Evolutionary conservation across 2,113 vertebrate genomes (phyloP), one percentile per base, ranked within the genome.

Genomic region (Lichenostomus cassidix): DNA sequence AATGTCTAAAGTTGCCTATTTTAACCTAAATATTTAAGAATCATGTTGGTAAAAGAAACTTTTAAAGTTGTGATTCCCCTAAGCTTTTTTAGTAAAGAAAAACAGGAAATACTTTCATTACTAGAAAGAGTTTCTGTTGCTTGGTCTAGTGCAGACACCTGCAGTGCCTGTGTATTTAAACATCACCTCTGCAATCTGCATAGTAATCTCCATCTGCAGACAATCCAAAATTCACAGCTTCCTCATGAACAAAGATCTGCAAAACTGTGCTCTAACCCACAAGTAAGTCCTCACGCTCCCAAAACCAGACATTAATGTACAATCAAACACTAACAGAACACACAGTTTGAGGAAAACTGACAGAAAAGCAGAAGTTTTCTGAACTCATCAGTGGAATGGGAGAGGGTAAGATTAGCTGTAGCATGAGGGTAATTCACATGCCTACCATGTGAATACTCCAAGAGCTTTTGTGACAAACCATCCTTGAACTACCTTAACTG

Each of bases 321-420:
- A 1, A 50, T 20, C 15, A 41, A 3, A 53, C 59, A 39, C n/a
- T 29, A 81, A 52, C 9, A 78, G 28, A 83, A 50, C 3, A 62
- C 0, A 0, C 1, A 70, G 46, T 35, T 62, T 5, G 4, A 86
- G 22, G 19, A 74, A 76, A 77, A n/a, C 15, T 35, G 27, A 20
- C 5, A 63, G 10, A 67, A 64, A 11, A 87, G 16, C 24, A 65
- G 22, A 5, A 44, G 44, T 35, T 62, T 64, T 65, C 62, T 76
- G 20, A 63, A 69, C 6, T 1, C 2, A 0, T n/a, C n/a, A 79
- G 12, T 29, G 25, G n/a, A 80, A 78, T 16, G 10, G 39, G 23
- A 60, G 17, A 63, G 13, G 35, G 28, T 23, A 71, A 67, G 10
- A 77, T 28, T 22, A 80, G 25, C 8, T 8, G 2, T 15, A 83